Base-by-base conservation (phyloP, 2,888 invertebrate genomes). In the Zeuzera pyrina region DNA sequence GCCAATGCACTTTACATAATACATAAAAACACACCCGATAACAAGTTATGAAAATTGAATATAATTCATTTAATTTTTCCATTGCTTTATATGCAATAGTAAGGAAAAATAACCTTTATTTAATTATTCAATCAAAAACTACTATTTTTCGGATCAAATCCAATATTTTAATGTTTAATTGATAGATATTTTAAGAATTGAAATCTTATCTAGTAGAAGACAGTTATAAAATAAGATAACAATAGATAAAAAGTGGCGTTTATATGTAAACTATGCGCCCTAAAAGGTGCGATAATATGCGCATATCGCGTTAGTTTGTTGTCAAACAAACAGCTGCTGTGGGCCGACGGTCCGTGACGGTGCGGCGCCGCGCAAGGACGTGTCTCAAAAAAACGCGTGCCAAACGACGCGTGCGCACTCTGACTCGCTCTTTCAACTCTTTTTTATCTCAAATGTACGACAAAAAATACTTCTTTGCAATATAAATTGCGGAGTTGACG, bases 311-410 rank as follows among this genome's bases (percentile, higher is more conserved):
- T 28, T 46, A 49, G 60, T 65, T 72, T 72, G 70, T 72, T 73
- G 66, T 71, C 59, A 73, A 72, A 73, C 70, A 68, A 70, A 67
- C 67, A 62, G 61, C 64, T 67, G n/a, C n/a, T 19, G 65, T 55
- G 35, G 48, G 49, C 45, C 47, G 59, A 35, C 57, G 56, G 49
- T 56, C 67, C 71, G 63, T 72, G 67, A 65, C 69, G n/a, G n/a
- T 55, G 42, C 49, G 61, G 56, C 62, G 61, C 61, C 62, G 45
- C 37, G 54, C 71, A 72, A 74, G 73, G 72, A 72, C 72, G 58
- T 39, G 42, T 52, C 50, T 50, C 47, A 47, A 54, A 37, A 42
- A 64, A 68, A 67, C 67, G 61, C 47, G 36, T 39, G 41, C 38
- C 43, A 47, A 47, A 37, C 42, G 36, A 45, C 49, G 42, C 42